A percentile compares a stretch with the other conserved stretches of the same genome.
Evolutionary conservation across 1,140 invertebrate species (phyloP).

Genomic region (Chlorops oryzae): DNA sequence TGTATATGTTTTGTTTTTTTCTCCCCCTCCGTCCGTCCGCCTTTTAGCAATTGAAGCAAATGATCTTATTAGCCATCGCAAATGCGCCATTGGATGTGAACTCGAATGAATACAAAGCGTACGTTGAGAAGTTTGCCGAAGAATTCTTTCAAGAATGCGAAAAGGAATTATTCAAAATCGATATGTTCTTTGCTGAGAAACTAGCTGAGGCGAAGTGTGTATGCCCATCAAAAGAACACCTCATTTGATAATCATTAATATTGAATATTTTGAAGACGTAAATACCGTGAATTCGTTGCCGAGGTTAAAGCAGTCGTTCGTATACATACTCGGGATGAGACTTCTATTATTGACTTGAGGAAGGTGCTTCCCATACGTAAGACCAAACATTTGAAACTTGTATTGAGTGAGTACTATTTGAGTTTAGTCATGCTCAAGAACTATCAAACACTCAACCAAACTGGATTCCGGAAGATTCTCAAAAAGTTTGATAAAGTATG

Average conservation of each 20-base stretch:
- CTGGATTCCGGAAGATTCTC: conserved; percentile 97
- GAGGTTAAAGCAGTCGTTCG: no score
- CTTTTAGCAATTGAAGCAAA: conserved; percentile 27
- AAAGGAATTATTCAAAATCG: conserved; percentile 89
- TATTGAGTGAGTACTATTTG: conserved; percentile 97
- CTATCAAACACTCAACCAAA: conserved; percentile 93
- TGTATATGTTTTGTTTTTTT: not conserved
- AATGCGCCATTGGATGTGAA: conserved; percentile 13
- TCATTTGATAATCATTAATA: no score
- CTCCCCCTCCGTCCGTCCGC: no score
- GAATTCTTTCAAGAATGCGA: conserved; percentile 89
- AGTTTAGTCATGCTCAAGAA: conserved; percentile 87
- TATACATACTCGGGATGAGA: no score
- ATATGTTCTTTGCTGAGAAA: conserved; percentile 96
- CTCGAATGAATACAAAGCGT: conserved; percentile 10
- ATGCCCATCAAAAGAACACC: no score
- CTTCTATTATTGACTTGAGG: no score
- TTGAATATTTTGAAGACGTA: no score
- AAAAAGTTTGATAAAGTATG: conserved; percentile 93
- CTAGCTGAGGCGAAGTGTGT: conserved; percentile 93
- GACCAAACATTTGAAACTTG: no score
- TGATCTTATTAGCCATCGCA: conserved; percentile 22
- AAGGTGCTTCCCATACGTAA: no score
- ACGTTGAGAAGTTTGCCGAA: conserved; percentile 90
- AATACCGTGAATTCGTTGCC: no score